These are phyloP conservation scores for Tyto alba DNA, from an alignment of 2,113 vertebrate genomes.

Conservation along the genomic window DNA sequence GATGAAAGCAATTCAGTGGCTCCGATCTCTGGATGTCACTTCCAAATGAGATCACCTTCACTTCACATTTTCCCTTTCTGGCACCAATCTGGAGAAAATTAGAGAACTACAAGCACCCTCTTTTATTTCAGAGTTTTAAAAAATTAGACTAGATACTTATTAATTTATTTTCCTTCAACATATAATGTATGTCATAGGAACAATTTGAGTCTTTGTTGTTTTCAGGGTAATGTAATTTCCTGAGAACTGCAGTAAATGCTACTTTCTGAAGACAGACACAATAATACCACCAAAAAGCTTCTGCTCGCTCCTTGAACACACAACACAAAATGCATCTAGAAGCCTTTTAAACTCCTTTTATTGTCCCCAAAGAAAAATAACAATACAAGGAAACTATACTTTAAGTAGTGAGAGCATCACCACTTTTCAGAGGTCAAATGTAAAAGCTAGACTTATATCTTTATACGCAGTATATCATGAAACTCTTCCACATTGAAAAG, in stretches of 20 bases:
- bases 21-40: slow-evolving; percentile 35
- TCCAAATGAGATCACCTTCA: slow-evolving; percentile 19
- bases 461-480: neutral
- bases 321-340: neutral
- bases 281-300: neutral
- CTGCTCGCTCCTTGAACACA: neutral
- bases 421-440: neutral
- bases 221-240: neutral
- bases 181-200: neutral
- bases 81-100: neutral
- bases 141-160: neutral
- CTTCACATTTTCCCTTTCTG: neutral
- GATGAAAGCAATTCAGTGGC: slow-evolving; percentile 32
- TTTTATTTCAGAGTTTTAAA: neutral
- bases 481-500: neutral
- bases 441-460: neutral
- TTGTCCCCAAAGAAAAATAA: neutral
- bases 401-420: neutral
- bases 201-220: neutral
- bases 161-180: neutral
- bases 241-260: neutral
- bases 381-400: neutral
- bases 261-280: neutral
- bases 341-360: neutral
- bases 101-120: neutral